phyloP scores from a whole-genome alignment of 1,140 invertebrate species.

The Orchesella cincta region DNA sequence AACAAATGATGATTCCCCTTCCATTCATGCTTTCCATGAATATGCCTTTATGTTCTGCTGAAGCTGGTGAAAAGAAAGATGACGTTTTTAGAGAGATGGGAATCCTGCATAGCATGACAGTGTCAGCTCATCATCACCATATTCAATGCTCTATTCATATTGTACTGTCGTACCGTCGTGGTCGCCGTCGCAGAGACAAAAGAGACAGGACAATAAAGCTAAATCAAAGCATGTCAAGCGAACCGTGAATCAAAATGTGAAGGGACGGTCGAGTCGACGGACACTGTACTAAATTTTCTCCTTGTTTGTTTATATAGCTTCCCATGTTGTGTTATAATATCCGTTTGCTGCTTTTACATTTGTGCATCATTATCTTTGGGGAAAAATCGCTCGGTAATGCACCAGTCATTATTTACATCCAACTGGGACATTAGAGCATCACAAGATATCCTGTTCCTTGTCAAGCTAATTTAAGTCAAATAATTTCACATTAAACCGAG shows the following conservation, averaged over 20 bases:
- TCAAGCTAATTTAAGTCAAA: constrained; percentile 7
- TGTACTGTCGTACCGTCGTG: neutral
- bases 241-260: neutral
- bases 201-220: neutral
- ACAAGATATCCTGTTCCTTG: neutral
- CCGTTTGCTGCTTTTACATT: neutral
- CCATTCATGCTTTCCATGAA: neutral
- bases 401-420: neutral
- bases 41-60: neutral
- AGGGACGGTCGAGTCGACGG: neutral
- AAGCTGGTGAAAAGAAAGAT: neutral
- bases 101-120: no score
- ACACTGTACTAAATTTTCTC: no score
- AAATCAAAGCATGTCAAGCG: neutral
- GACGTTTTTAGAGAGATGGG: no score
- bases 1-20: neutral
- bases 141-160: neutral
- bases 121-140: neutral
- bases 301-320: no score
- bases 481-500: neutral
- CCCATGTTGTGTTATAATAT: no score
- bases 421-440: neutral
- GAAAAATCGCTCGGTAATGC: neutral
- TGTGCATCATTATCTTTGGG: no score
- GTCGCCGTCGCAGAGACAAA: neutral